Base-by-base conservation (phyloP, 2,797 vertebrate genomes). In the Chelon labrosus region DNA sequence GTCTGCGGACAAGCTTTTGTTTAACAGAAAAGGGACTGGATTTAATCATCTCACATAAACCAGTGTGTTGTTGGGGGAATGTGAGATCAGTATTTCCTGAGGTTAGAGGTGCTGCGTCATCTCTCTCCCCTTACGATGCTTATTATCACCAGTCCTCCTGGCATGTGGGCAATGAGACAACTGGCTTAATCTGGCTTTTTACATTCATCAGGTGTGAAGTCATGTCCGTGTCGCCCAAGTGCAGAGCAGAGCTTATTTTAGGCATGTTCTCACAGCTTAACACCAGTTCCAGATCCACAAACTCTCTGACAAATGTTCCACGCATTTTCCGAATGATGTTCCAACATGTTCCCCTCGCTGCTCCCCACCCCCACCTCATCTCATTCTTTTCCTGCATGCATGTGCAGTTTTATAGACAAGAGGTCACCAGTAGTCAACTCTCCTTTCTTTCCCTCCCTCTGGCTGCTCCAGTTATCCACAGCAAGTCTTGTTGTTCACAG, bases 171-270 rank as follows among this genome's bases (percentile, higher is more conserved):
- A 51, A 47, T 3, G 39, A 65, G 85, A 79, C 95, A 95, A 92
- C 94, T 95, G 95, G 88, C 90, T 80, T 88, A 79, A 83, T 54
- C 42, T 71, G 69, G 54, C 67, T 87, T 93, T 90, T 82, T 89
- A 76, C 88, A 96, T 95, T 94, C 92, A 91, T 93, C 92, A 91
- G 72, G 91, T 93, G 91, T 92, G 91, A 95, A 92, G 92, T 95
- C 91, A 84, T 84, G 65, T 75, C 91, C 92, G 88, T 85, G 57
- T 86, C 51, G 80, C 86, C 66, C 62, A 64, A 66, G 59, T 22
- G 59, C 59, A 61, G 55, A 1, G 22, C 47, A 7, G 57, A 79
- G 53, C 80, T 88, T 72, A 77, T 88, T 90, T 81, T 64, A 85
- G 83, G 79, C 67, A 19, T 81, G 55, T 0, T 50, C 65, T 62